Percentiles rank a stretch among this genome's conserved stretches.
Evolutionary conservation across 2,113 vertebrate species (phyloP).

Genomic region (Marcusenius ussheri): DNA sequence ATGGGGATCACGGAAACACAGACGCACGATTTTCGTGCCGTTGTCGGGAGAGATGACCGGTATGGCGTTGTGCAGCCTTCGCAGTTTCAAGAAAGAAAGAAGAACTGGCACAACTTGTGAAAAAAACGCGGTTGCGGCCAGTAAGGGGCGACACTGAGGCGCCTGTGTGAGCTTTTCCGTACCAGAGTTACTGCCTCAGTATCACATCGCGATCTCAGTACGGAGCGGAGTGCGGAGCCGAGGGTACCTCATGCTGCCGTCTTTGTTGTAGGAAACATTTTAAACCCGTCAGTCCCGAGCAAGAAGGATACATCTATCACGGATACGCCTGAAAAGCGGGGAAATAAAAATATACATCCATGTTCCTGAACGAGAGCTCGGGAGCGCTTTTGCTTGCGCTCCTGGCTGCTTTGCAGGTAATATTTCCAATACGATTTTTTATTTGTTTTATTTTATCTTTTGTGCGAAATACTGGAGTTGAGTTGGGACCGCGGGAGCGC

Average conservation of each 20-base stretch:
- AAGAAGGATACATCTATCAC: constrained; percentile 39
- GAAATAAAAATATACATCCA: constrained; percentile 39
- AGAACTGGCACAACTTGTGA: not conserved
- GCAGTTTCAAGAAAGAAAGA: constrained; percentile 9
- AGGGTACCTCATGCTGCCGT: constrained; percentile 50
- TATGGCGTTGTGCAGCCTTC: not conserved
- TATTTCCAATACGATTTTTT: not conserved
- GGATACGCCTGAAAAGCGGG: constrained; percentile 36
- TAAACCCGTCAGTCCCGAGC: constrained; percentile 35
- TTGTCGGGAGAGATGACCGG: not conserved
- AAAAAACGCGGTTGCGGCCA: constrained; percentile 35
- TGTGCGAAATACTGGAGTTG: constrained; percentile 1
- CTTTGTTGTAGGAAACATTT: constrained; percentile 46
- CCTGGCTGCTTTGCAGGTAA: constrained; percentile 62
- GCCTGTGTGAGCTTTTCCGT: constrained; percentile 3
- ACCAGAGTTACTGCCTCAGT: constrained; percentile 48
- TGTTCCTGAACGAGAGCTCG: constrained; percentile 54
- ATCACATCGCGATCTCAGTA: constrained; percentile 51
- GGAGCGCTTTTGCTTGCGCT: constrained; percentile 50
- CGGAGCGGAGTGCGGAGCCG: constrained; percentile 31
- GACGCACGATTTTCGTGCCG: not conserved
- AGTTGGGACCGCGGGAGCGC: not conserved
- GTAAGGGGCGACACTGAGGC: constrained; percentile 62
- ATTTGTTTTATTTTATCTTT: not conserved
- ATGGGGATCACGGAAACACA: not conserved